Conservation (phyloP, 2,797 vertebrate species). For the Amblyraja radiata region DNA sequence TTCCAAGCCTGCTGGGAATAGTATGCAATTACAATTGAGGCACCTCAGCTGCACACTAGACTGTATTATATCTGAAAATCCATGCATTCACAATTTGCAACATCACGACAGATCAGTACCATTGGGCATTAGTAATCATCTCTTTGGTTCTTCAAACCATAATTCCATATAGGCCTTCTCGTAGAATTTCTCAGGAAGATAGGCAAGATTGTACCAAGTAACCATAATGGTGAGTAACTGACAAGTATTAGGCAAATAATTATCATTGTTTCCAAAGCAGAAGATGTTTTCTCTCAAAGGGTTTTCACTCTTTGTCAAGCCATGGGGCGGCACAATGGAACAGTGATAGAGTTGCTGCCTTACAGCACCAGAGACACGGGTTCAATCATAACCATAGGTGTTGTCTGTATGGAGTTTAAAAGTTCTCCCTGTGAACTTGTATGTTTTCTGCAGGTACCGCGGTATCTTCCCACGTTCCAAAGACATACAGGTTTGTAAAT, state of each 20-base stretch:
- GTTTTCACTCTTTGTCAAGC: not conserved
- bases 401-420: too few relatives aligned
- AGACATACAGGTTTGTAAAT: too few relatives aligned
- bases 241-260: too few relatives aligned
- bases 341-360: too few relatives aligned
- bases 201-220: not conserved
- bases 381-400: too few relatives aligned
- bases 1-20: slow-evolving; percentile 33
- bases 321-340: too few relatives aligned
- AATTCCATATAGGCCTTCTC: not conserved
- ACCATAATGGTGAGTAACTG: not conserved
- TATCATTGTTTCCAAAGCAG: not conserved
- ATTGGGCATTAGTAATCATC: slow-evolving; percentile 5
- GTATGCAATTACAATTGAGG: slow-evolving; percentile 18
- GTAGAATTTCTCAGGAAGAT: not conserved
- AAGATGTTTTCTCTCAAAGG: not conserved
- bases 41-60: slow-evolving; percentile 14
- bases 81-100: not conserved
- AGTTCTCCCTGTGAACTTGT: too few relatives aligned
- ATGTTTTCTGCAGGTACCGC: too few relatives aligned
- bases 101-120: not conserved
- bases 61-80: slow-evolving; percentile 28
- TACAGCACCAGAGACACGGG: too few relatives aligned
- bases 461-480: too few relatives aligned
- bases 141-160: not conserved